Evolutionary conservation across 2,113 vertebrate genomes (phyloP).

Genomic region (Thomomys bottae): DNA sequence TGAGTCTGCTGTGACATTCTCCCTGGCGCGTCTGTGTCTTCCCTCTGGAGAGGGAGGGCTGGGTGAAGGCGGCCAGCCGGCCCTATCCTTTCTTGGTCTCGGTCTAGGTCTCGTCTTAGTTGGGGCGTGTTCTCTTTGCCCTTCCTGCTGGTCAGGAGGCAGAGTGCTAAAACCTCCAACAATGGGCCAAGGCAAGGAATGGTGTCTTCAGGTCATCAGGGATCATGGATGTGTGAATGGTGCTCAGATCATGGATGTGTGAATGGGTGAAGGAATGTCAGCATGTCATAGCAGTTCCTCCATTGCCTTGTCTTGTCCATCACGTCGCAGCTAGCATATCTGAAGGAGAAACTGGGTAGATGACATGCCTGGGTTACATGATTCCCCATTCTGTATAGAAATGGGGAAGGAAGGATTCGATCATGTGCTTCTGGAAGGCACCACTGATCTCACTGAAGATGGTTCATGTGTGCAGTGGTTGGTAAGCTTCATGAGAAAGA

Average conservation of each 20-base stretch:
- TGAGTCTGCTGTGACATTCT: too few species aligned
- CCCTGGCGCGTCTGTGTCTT: too few species aligned
- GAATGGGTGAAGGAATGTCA: too few species aligned
- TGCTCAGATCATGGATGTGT: not conserved
- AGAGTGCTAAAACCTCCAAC: too few species aligned
- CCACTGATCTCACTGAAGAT: not conserved
- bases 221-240: not conserved
- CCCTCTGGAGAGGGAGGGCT: too few species aligned
- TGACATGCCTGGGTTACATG: not conserved
- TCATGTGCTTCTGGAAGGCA: constrained; percentile 37
- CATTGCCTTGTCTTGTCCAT: not conserved
- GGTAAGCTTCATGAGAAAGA: not conserved
- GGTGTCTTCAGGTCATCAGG: not conserved
- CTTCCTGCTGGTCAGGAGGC: too few species aligned
- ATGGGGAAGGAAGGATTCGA: not conserved
- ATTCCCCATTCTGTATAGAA: not conserved
- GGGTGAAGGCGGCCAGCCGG: too few species aligned
- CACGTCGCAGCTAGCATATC: not conserved
- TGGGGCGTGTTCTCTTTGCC: too few species aligned
- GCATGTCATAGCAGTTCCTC: not conserved
- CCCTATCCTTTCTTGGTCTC: too few species aligned
- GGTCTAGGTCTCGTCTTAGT: too few species aligned
- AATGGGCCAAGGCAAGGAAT: not conserved
- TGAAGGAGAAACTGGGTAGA: not conserved
- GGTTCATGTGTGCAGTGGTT: not conserved